Evolutionary conservation across 1,140 invertebrate species (phyloP), one percentile per base, ranked within the genome.

Genomic region (Lithobius niger): DNA sequence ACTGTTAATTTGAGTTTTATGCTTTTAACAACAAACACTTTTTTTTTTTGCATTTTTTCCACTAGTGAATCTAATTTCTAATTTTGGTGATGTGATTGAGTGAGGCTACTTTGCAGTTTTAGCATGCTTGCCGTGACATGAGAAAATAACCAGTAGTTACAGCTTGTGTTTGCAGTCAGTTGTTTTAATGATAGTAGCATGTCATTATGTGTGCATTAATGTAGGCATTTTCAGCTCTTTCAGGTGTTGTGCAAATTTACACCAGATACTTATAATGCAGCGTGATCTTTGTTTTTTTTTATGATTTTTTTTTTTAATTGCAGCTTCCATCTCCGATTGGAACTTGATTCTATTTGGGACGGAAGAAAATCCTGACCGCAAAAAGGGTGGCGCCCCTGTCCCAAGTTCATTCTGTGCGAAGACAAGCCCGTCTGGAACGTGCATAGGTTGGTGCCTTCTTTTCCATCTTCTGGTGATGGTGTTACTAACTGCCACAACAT

Each of bases 291-390:
- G n/a, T 40, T 15, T 45, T 42, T 48, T 55, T 45, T 55, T 49
- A 26, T 15, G 1, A 21, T 56, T 28, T 54, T 59, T 44, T 45
- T 27, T 59, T 61, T 18, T 67, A 79, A n/a, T n/a, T n/a, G n/a
- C n/a, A n/a, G 78, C 79, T 27, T 83, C 89, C 49, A 66, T 95
- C 31, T 86, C 87, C 62, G 90, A 91, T 70, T 93, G 88, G 88
- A 88, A 92, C 69, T 71, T 96, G 42, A 88, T 94, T 64, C 86
- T 94, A 66, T 93, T 94, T 64, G 91, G 91, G 16, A 94, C 90
- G 0, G 76, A 83, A 25, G 77, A 79, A 1, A 84, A 90, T 66
- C 88, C 88, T 0, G 80, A 88, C 58, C 76, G 82, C 3, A 13
- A 57, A 72, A 87, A n/a, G 69, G 75, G 25, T 64, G 69, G 18